Base-by-base conservation (phyloP, 1,140 invertebrate genomes). In the Drosophila nigrodunni region DNA sequence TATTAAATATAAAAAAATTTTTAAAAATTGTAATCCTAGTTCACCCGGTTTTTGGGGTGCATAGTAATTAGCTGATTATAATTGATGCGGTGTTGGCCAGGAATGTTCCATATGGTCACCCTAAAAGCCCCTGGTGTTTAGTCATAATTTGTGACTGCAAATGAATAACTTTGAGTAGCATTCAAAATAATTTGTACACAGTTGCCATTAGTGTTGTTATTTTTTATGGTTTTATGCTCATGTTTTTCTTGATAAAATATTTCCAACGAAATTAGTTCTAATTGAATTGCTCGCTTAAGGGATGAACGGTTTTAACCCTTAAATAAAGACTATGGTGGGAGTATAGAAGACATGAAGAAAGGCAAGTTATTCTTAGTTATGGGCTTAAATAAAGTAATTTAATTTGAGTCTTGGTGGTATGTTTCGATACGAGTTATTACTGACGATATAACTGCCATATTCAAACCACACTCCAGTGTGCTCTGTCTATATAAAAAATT, bases 81-180 rank as follows among this genome's bases (percentile, higher is more conserved):
- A 73, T 73, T 73, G 70, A 66, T 54, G 39, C 43, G 60, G 58
- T 50, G 61, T 50, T 35, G 13, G 57, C 18, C 15, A 25, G 65
- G 59, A 70, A 75, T 75, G 73, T 75, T 55, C 67, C 73, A 75
- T 75, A 76, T 76, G 74, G 67, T 65, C 73, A 71, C 43, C 49
- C 55, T 59, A 47, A 43, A 60, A 69, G 57, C 54, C 50, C 25
- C 6, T 9, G 49, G 58, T 52, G 72, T 61, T 74, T 74, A 74
- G 72, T 74, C 72, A 74, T 74, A 70, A 74, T 69, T 75, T 74
- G 72, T 74, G 57, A 73, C 49, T 68, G 30, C 13, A 15, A 74
- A 49, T 66, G 61, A 65, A 52, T 67, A 30, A 67, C 30, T 67
- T 21, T 57, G 62, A 30, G 62, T 39, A 58, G 65, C 30, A 69